Base-by-base conservation (phyloP, 2,888 invertebrate genomes). In the Drosophila vallismaia region DNA sequence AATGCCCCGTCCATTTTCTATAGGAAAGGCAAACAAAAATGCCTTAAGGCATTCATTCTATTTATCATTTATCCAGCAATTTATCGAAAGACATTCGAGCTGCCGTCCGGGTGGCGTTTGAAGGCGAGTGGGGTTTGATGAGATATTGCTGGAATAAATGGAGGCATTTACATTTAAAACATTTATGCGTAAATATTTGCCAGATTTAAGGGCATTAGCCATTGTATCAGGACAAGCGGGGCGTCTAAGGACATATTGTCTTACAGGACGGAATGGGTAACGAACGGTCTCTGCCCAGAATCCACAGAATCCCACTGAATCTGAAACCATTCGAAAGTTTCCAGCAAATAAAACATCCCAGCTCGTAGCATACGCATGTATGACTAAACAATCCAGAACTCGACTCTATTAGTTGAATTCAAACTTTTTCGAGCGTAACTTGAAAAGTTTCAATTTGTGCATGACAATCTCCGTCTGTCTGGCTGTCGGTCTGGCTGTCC, bases 61-160 rank as follows among this genome's bases (percentile, higher is more conserved):
- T 83, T 83, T 88, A 83, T 83, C 82, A 88, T 88, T 86, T 86
- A 88, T 88, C 76, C 87, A 77, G 88, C 76, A 76, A 84, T 86
- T 84, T 84, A 84, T 84, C 82, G 82, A 60, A 53, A 72, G 82
- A 78, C 78, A 84, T 84, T 88, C 71, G 76, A 81, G 79, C 57
- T 51, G 64, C 50, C 38, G 56, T 48, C 26, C 19, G 19, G 19
- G 42, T 8, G 28, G 10, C 26, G 57, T 19, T 19, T 2, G 19
- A 19, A 19, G 19, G 2, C 26, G 33, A 3, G 9, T 4, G 3
- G 46, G 38, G 46, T 14, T 38, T 8, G 66, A 70, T 73, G 68
- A 82, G 79, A 76, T 84, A 84, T 74, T 57, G 62, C 55, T 38
- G 29, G 68, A 71, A 81, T 85, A 72, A 86, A 86, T 79, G 75